Evolutionary conservation across 2,113 vertebrate species (phyloP).

Genomic region (Arvicanthis niloticus): DNA sequence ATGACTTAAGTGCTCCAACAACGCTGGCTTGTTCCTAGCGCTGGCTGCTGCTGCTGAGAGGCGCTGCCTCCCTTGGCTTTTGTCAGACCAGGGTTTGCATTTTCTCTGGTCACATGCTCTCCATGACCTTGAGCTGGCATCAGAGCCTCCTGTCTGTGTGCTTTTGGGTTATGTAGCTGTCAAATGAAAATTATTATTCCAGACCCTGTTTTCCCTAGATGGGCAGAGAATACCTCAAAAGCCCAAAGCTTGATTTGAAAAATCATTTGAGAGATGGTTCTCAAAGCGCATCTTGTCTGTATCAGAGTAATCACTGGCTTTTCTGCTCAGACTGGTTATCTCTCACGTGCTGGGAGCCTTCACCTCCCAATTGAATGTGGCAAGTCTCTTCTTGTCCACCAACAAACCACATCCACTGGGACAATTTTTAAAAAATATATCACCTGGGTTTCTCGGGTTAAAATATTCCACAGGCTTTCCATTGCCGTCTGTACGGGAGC

Average conservation of each 20-base stretch:
- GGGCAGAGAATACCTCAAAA: conserved; percentile 25
- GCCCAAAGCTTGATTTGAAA: conserved; percentile 30
- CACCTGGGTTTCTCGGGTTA: not conserved
- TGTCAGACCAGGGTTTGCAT: not conserved
- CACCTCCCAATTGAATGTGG: not conserved
- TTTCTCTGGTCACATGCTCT: not conserved
- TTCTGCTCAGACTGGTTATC: not conserved
- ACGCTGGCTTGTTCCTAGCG: not conserved
- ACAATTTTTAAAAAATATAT: not conserved
- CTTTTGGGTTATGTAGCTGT: conserved; percentile 19
- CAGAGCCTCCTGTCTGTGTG: not conserved
- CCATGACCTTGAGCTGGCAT: conserved; percentile 32
- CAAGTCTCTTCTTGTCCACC: not conserved
- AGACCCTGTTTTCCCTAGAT: not conserved
- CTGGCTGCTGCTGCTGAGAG: not conserved
- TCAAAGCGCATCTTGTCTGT: not conserved
- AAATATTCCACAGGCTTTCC: not conserved
- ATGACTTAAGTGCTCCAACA: not conserved
- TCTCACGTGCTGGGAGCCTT: not conserved
- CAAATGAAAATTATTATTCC: conserved; percentile 27
- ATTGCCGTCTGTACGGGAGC: not conserved
- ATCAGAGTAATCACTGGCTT: fast-evolving
- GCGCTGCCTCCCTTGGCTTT: not conserved
- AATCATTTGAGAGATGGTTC: not conserved
- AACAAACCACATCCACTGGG: not conserved